Evolutionary conservation across 1,140 invertebrate genomes (phyloP).

Genomic region (Telenomus remus): DNA sequence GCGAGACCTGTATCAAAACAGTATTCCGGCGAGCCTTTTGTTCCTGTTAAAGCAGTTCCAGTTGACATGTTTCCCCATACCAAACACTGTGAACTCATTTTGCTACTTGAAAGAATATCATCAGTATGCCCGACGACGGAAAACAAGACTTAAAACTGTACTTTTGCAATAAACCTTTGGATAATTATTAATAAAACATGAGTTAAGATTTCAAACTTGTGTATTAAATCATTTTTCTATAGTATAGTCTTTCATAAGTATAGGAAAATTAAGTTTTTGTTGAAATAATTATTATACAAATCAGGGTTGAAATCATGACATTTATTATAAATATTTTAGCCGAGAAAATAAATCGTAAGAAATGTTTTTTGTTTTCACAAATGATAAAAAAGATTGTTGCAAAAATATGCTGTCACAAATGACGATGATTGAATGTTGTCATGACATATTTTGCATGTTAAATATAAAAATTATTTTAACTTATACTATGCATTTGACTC

Average conservation of each 20-base stretch:
- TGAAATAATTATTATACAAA: conserved; percentile 9
- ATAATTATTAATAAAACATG: too few species aligned
- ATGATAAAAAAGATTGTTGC: conserved; percentile 18
- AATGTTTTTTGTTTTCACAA: conserved; percentile 4
- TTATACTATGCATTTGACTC: conserved; percentile 32
- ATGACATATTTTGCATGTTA: conserved; percentile 13
- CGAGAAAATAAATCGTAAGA: conserved; percentile 7
- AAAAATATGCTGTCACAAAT: conserved; percentile 21
- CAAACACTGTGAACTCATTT: conserved; percentile 89
- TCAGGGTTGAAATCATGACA: conserved; percentile 45
- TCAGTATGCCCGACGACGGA: conserved; percentile 5
- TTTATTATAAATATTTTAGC: conserved; percentile 30
- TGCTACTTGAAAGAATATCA: conserved; percentile 85
- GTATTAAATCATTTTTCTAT: too few species aligned
- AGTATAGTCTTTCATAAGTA: too few species aligned
- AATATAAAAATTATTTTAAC: conserved; percentile 37
- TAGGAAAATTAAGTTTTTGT: too few species aligned
- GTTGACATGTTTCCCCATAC: conserved; percentile 98
- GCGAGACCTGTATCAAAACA: conserved; percentile 87
- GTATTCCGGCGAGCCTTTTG: conserved; percentile 87
- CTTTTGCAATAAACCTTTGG: background rate
- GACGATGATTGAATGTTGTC: conserved; percentile 34
- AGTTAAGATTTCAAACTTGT: too few species aligned
- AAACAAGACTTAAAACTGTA: conserved; percentile 6
- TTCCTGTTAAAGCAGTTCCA: conserved; percentile 86